Conservation (phyloP, 2,113 vertebrate genomes). For the Tapirus terrestris region DNA sequence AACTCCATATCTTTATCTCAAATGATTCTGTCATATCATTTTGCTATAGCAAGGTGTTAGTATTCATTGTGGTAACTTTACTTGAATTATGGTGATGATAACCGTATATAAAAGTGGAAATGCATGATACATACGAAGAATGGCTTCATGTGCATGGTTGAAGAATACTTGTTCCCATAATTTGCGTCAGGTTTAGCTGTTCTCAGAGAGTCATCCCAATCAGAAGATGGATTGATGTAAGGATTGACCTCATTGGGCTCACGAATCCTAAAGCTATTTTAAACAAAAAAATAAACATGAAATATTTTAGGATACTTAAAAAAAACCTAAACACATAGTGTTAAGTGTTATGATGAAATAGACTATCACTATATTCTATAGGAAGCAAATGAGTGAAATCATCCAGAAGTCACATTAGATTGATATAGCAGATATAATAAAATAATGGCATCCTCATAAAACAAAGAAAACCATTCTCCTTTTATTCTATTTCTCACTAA, state of each 20-base stretch:
- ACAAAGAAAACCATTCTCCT: slow-evolving; percentile 5
- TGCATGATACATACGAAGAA: slow-evolving; percentile 48
- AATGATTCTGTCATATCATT: not conserved
- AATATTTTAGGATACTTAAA: slow-evolving; percentile 32
- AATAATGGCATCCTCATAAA: not conserved
- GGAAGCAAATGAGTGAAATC: slow-evolving; percentile 6
- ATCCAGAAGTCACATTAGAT: slow-evolving; percentile 22
- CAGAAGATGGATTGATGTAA: not conserved
- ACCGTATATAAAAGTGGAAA: slow-evolving; percentile 15
- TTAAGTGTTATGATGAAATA: not conserved
- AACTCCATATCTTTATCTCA: not conserved
- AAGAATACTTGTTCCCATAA: slow-evolving; percentile 5
- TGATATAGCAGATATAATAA: not conserved
- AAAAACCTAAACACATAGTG: not conserved
- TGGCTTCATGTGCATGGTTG: not conserved
- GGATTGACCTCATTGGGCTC: not conserved
- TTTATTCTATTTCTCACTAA: slow-evolving; percentile 47
- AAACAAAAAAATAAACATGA: slow-evolving; percentile 18
- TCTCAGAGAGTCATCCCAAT: not conserved
- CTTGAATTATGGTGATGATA: not conserved
- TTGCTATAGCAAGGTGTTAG: slow-evolving; percentile 1
- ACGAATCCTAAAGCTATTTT: slow-evolving; percentile 33
- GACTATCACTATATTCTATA: not conserved
- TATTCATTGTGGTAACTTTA: not conserved
- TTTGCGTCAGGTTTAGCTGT: slow-evolving; percentile 13